Percentiles rank a stretch among this genome's conserved stretches.
These are phyloP conservation scores for Tubulanus polymorphus DNA, from an alignment of 2,888 invertebrate genomes.

Conservation along the genomic window DNA sequence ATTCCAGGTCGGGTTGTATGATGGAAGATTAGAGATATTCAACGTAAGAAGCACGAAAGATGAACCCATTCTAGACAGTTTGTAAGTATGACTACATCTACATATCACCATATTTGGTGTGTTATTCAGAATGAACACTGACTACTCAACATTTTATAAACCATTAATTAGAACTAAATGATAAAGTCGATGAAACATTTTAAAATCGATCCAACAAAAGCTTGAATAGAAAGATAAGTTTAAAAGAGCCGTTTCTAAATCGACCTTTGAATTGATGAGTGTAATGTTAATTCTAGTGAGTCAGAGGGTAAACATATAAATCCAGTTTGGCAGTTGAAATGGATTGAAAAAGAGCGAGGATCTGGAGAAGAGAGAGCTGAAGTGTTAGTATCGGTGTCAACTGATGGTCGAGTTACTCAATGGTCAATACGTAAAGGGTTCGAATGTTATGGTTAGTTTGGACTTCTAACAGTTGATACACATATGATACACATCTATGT, in stretches of 20 bases:
- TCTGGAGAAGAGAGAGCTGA: slow-evolving; percentile 46
- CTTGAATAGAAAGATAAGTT: too few species aligned
- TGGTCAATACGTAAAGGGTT: slow-evolving; percentile 54
- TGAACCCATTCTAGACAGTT: slow-evolving; percentile 47
- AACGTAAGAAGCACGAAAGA: slow-evolving; percentile 42
- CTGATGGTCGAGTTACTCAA: slow-evolving; percentile 52
- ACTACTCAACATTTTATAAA: background rate
- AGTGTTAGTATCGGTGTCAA: slow-evolving; percentile 50
- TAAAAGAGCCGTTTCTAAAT: background rate
- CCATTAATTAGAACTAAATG: too few species aligned
- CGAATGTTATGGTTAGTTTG: slow-evolving; percentile 45
- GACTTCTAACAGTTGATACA: too few species aligned
- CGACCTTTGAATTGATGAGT: background rate
- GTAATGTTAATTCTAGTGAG: slow-evolving; percentile 27
- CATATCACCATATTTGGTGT: too few species aligned
- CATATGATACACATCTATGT: too few species aligned
- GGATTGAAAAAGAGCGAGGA: slow-evolving; percentile 51
- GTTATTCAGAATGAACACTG: too few species aligned
- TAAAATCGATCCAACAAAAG: too few species aligned
- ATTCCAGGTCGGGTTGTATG: slow-evolving; percentile 46
- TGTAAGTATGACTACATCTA: too few species aligned
- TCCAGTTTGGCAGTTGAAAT: slow-evolving; percentile 52
- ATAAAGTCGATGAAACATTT: too few species aligned
- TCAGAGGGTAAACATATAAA: slow-evolving; percentile 45
- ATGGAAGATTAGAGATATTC: slow-evolving; percentile 50